Evolutionary conservation across 92 coral and sea anemone genomes (phyloP).

Genomic region (Epizoanthus illoricatus): DNA sequence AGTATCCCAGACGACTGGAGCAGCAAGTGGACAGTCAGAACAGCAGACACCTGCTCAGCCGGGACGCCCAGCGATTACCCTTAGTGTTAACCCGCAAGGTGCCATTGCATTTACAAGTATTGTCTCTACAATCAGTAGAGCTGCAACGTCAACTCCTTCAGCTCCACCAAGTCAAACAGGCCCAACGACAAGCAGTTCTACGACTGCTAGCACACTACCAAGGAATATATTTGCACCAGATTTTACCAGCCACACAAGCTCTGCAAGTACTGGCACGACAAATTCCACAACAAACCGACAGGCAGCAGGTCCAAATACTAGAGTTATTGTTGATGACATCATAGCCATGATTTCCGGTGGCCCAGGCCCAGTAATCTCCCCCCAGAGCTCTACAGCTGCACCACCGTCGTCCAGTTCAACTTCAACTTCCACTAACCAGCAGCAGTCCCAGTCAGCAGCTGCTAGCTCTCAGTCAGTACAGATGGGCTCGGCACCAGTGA

Average conservation of each 20-base stretch:
- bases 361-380: conserved; percentile 46
- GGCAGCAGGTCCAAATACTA: conserved; percentile 54
- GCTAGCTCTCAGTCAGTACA: conserved; percentile 23
- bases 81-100: conserved; percentile 78
- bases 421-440: conserved; percentile 50
- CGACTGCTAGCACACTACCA: conserved; percentile 33
- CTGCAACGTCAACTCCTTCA: conserved; percentile 40
- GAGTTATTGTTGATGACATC: conserved; percentile 78
- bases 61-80: conserved; percentile 40
- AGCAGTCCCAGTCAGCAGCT: conserved; percentile 46
- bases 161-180: conserved; percentile 48
- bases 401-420: conserved; percentile 37
- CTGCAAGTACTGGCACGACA: conserved; percentile 44
- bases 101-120: conserved; percentile 77
- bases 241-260: conserved; percentile 47
- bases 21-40: conserved; percentile 19
- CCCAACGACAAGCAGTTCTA: conserved; percentile 29
- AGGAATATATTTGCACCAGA: conserved; percentile 43
- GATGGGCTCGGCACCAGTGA: conserved; percentile 34
- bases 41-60: conserved; percentile 6
- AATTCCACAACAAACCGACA: conserved; percentile 50
- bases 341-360: conserved; percentile 75
- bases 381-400: conserved; percentile 32
- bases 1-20: conserved; percentile 8
- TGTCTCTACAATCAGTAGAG: conserved; percentile 61